Conservation (phyloP, 1,140 invertebrate genomes). For the Drosophila pallidifrons region DNA sequence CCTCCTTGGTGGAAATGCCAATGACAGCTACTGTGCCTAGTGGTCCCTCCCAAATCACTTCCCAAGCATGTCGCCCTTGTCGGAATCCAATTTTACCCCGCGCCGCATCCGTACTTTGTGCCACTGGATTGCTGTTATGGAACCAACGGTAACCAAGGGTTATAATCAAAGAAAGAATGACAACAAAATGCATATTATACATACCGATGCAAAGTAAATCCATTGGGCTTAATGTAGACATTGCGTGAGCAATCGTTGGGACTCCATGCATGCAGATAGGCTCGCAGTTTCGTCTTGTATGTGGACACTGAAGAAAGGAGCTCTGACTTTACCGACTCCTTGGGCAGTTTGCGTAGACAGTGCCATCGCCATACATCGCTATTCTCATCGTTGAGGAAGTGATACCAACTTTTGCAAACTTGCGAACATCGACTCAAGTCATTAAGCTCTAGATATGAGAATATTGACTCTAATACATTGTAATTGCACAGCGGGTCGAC, state of each 20-base stretch:
- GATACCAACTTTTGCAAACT: constrained; percentile 97
- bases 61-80: constrained; percentile 98
- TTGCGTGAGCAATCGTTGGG: constrained; percentile 98
- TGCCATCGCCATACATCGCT: constrained; percentile 98
- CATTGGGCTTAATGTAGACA: constrained; percentile 98
- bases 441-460: constrained; percentile 95
- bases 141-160: constrained; percentile 70
- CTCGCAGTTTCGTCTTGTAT: constrained; percentile 97
- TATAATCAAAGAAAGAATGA: not conserved
- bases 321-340: constrained; percentile 97
- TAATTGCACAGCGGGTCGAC: constrained; percentile 85
- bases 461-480: constrained; percentile 96
- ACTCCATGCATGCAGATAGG: constrained; percentile 98
- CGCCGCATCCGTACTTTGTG: constrained; percentile 99
- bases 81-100: constrained; percentile 97
- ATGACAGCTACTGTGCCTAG: constrained; percentile 97
- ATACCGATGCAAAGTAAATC: constrained; percentile 96
- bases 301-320: constrained; percentile 94
- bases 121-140: constrained; percentile 93
- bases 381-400: constrained; percentile 96
- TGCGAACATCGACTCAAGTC: constrained; percentile 95
- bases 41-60: constrained; percentile 99
- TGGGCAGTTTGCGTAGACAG: constrained; percentile 93
- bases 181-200: not conserved
- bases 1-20: constrained; percentile 97